phyloP scores from a whole-genome alignment of 2,797 vertebrate species.

The Megaceryle alcyon region DNA sequence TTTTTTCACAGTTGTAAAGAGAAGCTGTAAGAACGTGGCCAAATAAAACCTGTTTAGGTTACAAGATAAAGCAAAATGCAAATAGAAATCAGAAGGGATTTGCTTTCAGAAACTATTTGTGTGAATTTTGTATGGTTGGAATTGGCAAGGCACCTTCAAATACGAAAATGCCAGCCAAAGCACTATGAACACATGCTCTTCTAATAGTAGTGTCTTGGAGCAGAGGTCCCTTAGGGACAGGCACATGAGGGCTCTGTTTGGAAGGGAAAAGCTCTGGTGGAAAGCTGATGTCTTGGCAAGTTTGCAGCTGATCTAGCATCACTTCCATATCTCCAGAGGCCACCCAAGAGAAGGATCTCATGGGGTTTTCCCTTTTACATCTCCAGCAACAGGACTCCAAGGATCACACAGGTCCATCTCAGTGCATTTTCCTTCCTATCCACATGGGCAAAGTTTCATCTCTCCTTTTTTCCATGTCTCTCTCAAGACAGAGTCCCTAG shows the following conservation, averaged over 20 bases:
- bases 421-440: neutral
- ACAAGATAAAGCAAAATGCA: neutral
- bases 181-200: neutral
- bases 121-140: neutral
- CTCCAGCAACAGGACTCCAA: neutral
- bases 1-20: neutral
- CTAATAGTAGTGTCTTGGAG: neutral
- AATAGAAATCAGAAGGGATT: neutral
- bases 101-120: neutral
- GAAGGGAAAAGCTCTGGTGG: neutral
- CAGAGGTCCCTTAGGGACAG: neutral
- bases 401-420: neutral
- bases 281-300: neutral
- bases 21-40: neutral
- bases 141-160: neutral
- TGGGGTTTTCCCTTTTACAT: neutral
- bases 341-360: neutral
- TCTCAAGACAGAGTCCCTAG: neutral
- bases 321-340: neutral
- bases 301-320: rapidly evolving
- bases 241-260: neutral
- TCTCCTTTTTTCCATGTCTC: neutral
- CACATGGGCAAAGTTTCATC: neutral
- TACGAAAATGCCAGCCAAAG: neutral
- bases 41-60: neutral